Evolutionary conservation across 2,797 vertebrate genomes (phyloP), one percentile per base, ranked within the genome.

Genomic region (Onychomys arenicola): DNA sequence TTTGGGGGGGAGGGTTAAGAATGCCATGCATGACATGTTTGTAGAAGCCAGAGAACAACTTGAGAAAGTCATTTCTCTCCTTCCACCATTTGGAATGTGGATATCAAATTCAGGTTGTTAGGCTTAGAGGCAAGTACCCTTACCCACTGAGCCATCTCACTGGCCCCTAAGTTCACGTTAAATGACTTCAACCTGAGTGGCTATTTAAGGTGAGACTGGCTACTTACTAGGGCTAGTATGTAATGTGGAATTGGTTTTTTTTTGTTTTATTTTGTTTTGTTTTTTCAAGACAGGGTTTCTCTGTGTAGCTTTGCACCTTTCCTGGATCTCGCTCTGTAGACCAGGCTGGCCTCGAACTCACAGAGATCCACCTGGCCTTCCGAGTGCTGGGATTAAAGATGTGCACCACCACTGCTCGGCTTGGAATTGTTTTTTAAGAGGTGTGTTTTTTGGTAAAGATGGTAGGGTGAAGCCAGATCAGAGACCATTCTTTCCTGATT

Each of bases 401-500:
- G n/a, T n/a, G n/a, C n/a, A n/a, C n/a, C n/a, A n/a, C n/a, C n/a
- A n/a, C n/a, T n/a, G n/a, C n/a, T n/a, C n/a, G n/a, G n/a, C n/a
- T n/a, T 85, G n/a, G 43, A 91, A 3, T 52, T 52, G 29, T 77
- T 73, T 85, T 81, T 65, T 91, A 97, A 57, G 75, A 91, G 21
- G 2, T 19, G 16, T 46, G 7, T 86, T 85, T 93, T 16, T 3
- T 91, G 77, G 59, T 49, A 89, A 94, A 91, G 46, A 61, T 85
- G 71, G 9, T 59, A 89, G 83, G 90, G 59, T 93, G 49, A 87
- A 81, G 34, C 10, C 55, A 94, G 32, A 94, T 85, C 40, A 95
- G 57, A 86, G 61, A 86, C 85, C 37, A 34, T 65, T 81, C 27
- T 95, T 94, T 89, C 46, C 40, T 94, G 73, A 83, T 81, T 93